Percentiles rank a stretch among this genome's conserved stretches.
Evolutionary conservation across 2,113 vertebrate genomes (phyloP).

Genomic region (Delphinus delphis): DNA sequence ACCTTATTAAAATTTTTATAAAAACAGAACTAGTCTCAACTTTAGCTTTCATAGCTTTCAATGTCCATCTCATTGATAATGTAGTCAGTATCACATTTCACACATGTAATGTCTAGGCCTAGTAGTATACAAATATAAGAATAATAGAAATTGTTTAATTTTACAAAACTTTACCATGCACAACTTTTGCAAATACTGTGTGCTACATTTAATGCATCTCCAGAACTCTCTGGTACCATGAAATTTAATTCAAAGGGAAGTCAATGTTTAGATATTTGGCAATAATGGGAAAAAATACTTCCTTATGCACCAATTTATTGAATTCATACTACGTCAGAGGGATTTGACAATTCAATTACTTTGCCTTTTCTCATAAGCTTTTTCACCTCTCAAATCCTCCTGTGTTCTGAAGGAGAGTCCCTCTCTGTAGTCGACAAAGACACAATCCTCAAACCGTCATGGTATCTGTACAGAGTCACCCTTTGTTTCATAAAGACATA

Average conservation of each 20-base stretch:
- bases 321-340: neutral
- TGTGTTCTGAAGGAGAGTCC: neutral
- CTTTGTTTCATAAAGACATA: neutral
- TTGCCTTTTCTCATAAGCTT: constrained; percentile 12
- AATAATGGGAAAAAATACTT: neutral
- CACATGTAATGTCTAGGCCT: neutral
- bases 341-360: neutral
- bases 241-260: constrained; percentile 31
- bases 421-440: neutral
- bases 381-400: neutral
- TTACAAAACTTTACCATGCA: neutral
- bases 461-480: neutral
- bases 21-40: neutral
- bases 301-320: neutral
- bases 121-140: neutral
- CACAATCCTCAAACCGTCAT: neutral
- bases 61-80: neutral
- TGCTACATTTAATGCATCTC: neutral
- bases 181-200: neutral
- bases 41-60: neutral
- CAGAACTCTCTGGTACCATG: neutral
- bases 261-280: neutral
- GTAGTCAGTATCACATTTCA: neutral
- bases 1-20: neutral
- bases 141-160: constrained; percentile 17